Evolutionary conservation across 2,888 invertebrate species (phyloP), one percentile per base, ranked within the genome.

Genomic region (Eupithecia dodoneata): DNA sequence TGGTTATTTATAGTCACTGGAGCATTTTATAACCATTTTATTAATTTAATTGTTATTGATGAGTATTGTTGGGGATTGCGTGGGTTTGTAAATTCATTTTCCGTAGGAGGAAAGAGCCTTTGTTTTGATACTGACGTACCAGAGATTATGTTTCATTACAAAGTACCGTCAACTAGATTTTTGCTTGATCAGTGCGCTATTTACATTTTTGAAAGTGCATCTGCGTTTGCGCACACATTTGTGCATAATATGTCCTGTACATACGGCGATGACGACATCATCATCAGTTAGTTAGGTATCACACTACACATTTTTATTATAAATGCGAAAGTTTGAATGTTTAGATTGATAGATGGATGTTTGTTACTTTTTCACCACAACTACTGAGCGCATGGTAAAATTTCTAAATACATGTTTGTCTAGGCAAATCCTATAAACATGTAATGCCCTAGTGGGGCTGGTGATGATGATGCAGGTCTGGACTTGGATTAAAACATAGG

Each of bases 11-110:
- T 93, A 91, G 91, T 90, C 90, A 87, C 88, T 91, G 88, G 87
- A 87, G 88, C 90, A 91, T 92, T 92, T 93, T 94, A 94, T 93
- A 93, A 93, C 91, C 92, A 89, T 91, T 92, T 93, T 91, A 91
- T 90, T 93, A 91, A 93, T 93, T 91, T 93, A 93, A 93, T 93
- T 93, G 93, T 89, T 90, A 91, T 90, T 88, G 91, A 93, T 91
- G 91, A 90, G 89, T 85, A 87, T 87, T 88, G 87, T 85, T 87
- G 87, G 83, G 85, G 85, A 87, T 84, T 83, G 91, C 87, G 92
- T 92, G 91, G 92, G 91, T 83, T 82, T 89, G 85, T 87, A 86
- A 89, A 86, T 88, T 87, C 87, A 84, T 84, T 84, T 83, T 85
- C 85, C 86, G 85, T 87, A 85, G 85, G 83, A 87, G 85, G 87